Percentiles rank a stretch among this genome's conserved stretches.
phyloP scores from a whole-genome alignment of 2,888 invertebrate genomes.

The Himalopsyche kuldschensis region DNA sequence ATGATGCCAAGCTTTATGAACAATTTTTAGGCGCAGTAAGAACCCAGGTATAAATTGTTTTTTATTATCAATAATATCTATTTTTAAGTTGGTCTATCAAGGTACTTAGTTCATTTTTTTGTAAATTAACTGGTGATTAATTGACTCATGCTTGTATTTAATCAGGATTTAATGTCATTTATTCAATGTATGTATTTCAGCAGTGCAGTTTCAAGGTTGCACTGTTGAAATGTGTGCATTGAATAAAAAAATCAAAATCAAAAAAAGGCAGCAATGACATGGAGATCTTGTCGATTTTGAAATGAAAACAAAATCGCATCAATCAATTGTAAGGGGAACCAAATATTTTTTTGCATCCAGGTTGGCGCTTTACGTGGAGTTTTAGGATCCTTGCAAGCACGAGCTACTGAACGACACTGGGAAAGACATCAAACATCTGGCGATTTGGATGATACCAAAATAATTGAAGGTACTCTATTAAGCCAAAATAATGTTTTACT shows the following conservation, averaged over 20 bases:
- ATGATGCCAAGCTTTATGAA: constrained; percentile 85
- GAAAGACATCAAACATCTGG: constrained; percentile 91
- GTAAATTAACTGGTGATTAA: no score
- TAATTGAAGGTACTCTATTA: constrained; percentile 76
- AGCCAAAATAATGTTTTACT: constrained; percentile 2
- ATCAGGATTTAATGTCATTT: no score
- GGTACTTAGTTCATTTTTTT: no score
- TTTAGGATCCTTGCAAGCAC: constrained; percentile 84
- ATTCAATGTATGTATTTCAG: no score
- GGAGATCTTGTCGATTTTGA: background rate
- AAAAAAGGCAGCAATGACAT: no score
- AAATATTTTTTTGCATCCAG: constrained; percentile 44
- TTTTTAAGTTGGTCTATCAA: no score
- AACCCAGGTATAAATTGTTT: constrained; percentile 62
- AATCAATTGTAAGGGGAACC: background rate
- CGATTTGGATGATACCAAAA: constrained; percentile 91
- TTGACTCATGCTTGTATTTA: no score
- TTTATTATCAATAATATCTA: no score
- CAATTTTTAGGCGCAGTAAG: constrained; percentile 77
- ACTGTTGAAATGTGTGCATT: no score
- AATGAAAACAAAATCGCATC: background rate
- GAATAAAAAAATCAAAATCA: no score
- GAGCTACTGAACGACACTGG: constrained; percentile 94
- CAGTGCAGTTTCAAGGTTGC: no score
- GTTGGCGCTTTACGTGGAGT: constrained; percentile 85